Conservation (phyloP, 2,113 vertebrate species). For the Crotalus helleri region DNA sequence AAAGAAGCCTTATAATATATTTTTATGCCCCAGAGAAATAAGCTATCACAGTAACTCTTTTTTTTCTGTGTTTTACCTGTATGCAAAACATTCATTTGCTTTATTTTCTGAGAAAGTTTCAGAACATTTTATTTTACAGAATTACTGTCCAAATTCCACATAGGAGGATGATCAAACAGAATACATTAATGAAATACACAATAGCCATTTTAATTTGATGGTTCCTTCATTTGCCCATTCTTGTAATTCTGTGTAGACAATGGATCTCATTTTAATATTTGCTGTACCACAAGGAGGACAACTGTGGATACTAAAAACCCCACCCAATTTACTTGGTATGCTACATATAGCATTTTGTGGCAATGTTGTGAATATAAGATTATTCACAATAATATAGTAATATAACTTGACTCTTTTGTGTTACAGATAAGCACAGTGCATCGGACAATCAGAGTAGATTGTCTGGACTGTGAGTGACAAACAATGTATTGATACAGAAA, state of each 20-base stretch:
- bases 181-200: not conserved
- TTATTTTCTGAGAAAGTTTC: conserved; percentile 6
- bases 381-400: not conserved
- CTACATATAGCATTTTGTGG: not conserved
- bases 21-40: conserved; percentile 2
- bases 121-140: conserved; percentile 11
- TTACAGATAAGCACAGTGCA: not conserved
- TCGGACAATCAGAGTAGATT: not conserved
- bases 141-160: not conserved
- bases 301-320: not conserved
- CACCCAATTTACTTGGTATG: not conserved
- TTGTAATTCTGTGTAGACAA: not conserved
- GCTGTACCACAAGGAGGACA: not conserved
- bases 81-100: not conserved
- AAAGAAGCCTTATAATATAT: not conserved
- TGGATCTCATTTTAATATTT: not conserved
- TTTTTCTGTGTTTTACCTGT: not conserved
- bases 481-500: not conserved
- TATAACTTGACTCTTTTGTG: not conserved
- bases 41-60: not conserved
- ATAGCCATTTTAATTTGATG: not conserved
- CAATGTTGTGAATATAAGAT: not conserved
- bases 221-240: not conserved
- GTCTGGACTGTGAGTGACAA: not conserved
- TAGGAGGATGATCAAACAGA: not conserved